Conservation (phyloP, 2,888 invertebrate genomes). For the Lycophotia porphyrea region DNA sequence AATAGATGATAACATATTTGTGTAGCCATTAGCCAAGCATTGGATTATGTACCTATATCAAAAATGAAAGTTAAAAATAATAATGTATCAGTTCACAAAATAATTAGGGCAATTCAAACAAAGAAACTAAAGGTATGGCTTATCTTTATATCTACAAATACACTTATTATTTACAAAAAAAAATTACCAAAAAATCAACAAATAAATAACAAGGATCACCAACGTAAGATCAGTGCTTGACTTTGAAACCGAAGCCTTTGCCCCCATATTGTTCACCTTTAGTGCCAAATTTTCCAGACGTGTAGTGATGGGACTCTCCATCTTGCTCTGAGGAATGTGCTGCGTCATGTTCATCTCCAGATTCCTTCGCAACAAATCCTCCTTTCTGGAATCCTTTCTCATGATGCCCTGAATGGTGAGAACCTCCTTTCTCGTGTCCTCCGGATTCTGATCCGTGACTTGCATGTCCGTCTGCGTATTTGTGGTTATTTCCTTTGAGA, state of each 20-base stretch:
- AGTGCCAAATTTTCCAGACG: slow-evolving; percentile 87
- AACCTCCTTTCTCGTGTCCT: slow-evolving; percentile 88
- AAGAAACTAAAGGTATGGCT: slow-evolving; percentile 71
- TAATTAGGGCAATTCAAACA: not conserved
- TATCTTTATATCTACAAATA: slow-evolving; percentile 79
- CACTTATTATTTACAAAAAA: slow-evolving; percentile 85
- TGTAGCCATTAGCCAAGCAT: not conserved
- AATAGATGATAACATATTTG: slow-evolving; percentile 16
- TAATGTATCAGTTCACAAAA: not conserved
- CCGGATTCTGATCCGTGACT: slow-evolving; percentile 89
- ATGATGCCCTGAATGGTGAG: slow-evolving; percentile 88
- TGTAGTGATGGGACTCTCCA: slow-evolving; percentile 85
- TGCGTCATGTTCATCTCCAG: slow-evolving; percentile 79
- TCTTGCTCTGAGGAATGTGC: slow-evolving; percentile 89
- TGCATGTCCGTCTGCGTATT: slow-evolving; percentile 88
- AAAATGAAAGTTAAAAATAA: not conserved
- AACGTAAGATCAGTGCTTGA: slow-evolving; percentile 79
- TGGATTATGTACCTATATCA: not conserved
- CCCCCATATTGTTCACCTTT: slow-evolving; percentile 75
- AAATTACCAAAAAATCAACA: slow-evolving; percentile 81
- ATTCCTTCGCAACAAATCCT: slow-evolving; percentile 89
- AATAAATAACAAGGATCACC: slow-evolving; percentile 78
- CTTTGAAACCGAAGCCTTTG: slow-evolving; percentile 86
- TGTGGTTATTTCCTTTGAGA: slow-evolving; percentile 90
- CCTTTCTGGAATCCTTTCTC: slow-evolving; percentile 85